These are phyloP conservation scores for Danio rerio DNA, from an alignment of 2,113 vertebrate genomes.

Conservation along the genomic window GRCz12tu NC_133183.1:24433501-24434000, in stretches of 20 bases:
- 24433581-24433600: background rate
- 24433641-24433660: background rate
- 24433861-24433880: slow-evolving; percentile 82
- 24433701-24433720: slow-evolving; percentile 61
- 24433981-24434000: slow-evolving; percentile 77
- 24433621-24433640: no score
- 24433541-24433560: background rate
- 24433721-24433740: slow-evolving; percentile 79
- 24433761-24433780: slow-evolving; percentile 73
- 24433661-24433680: slow-evolving; percentile 24
- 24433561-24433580: background rate
- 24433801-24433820: slow-evolving; percentile 57
- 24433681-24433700: slow-evolving; percentile 45
- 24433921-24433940: slow-evolving; percentile 80
- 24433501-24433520: slow-evolving; percentile 77
- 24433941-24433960: slow-evolving; percentile 81
- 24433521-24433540: slow-evolving; percentile 35
- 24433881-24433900: slow-evolving; percentile 80
- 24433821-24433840: slow-evolving; percentile 62
- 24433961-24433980: slow-evolving; percentile 81
- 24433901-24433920: slow-evolving; percentile 79
- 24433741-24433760: slow-evolving; percentile 55
- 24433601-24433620: no score
- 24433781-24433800: slow-evolving; percentile 55
- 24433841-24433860: slow-evolving; percentile 80